Conservation (phyloP, 2,113 vertebrate species). For the Gopherus evgoodei region DNA sequence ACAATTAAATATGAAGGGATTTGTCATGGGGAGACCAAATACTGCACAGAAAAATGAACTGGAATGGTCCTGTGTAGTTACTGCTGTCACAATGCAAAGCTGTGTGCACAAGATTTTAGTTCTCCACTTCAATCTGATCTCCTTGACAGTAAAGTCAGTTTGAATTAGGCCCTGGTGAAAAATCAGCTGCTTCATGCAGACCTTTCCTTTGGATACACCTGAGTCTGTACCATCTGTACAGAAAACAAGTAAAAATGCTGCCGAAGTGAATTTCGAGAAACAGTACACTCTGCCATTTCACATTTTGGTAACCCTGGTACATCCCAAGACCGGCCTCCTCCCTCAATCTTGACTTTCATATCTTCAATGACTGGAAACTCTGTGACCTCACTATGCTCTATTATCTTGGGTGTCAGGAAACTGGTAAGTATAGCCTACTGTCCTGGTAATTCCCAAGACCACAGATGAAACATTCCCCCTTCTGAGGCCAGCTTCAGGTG, state of each 20-base stretch:
- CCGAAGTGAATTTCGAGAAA: neutral
- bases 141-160: neutral
- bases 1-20: neutral
- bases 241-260: neutral
- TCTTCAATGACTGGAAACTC: neutral
- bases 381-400: neutral
- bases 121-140: neutral
- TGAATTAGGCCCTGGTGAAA: neutral
- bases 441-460: neutral
- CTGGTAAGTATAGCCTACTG: too few relatives aligned
- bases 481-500: fast-evolving
- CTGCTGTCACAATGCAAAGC: neutral
- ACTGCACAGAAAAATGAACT: neutral
- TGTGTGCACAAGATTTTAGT: neutral
- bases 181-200: neutral
- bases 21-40: neutral
- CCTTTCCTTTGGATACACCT: neutral
- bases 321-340: neutral
- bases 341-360: neutral
- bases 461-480: neutral
- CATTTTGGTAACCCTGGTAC: neutral
- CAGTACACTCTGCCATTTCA: neutral
- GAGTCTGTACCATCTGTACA: neutral
- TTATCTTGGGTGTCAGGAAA: neutral
- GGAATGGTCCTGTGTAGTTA: neutral